These are phyloP conservation scores for Bombus haemorrhoidalis DNA, from an alignment of 1,140 invertebrate genomes.

Conservation along the genomic window DNA sequence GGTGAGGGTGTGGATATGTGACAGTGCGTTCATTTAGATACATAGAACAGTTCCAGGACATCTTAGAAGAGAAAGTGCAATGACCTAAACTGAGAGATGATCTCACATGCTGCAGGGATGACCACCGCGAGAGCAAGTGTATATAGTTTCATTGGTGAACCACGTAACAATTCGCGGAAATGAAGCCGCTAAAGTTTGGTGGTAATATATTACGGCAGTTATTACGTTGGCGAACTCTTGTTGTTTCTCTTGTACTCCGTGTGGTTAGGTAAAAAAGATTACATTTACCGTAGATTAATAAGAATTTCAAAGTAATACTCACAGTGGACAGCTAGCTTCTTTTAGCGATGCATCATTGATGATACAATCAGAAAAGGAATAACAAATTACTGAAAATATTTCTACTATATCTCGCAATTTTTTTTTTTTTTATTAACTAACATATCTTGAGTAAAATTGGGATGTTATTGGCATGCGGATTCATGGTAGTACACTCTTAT, in stretches of 20 bases:
- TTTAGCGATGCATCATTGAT: neutral
- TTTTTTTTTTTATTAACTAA: neutral
- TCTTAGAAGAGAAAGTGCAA: constrained; percentile 29
- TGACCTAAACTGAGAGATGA: constrained; percentile 32
- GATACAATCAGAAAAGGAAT: no score
- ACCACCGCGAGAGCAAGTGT: constrained; percentile 1
- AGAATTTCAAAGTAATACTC: neutral
- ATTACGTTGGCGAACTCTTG: neutral
- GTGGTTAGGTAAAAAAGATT: neutral
- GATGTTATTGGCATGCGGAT: neutral
- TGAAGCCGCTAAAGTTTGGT: neutral
- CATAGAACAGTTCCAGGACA: constrained; percentile 1
- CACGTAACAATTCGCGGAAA: constrained; percentile 41
- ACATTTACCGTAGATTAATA: neutral
- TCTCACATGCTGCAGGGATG: constrained; percentile 33
- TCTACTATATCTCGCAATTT: no score
- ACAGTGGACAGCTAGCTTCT: neutral
- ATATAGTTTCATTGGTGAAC: constrained; percentile 19
- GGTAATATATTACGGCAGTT: constrained; percentile 36
- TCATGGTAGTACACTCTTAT: neutral
- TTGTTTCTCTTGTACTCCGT: neutral
- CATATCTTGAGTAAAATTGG: neutral
- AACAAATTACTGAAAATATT: no score
- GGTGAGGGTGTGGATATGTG: neutral
- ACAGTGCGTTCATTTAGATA: constrained; percentile 13